These are phyloP conservation scores for Physella acuta DNA, from an alignment of 1,140 invertebrate genomes.

Conservation along the genomic window DNA sequence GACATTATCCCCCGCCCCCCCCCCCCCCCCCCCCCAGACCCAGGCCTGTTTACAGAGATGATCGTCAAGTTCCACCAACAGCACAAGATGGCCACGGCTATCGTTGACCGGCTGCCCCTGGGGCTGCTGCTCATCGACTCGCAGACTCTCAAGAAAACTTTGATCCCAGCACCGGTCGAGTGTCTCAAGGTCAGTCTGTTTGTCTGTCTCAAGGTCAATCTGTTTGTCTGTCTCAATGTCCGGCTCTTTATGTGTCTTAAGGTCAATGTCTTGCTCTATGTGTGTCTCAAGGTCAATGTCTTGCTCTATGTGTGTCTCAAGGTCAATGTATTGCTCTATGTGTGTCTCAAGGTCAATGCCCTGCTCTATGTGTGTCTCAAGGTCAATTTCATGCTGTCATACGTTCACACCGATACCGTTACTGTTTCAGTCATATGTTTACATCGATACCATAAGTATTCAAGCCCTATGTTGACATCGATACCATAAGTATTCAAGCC, in stretches of 20 bases:
- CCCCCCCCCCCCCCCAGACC: slow-evolving; percentile 1
- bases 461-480: too few species aligned
- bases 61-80: slow-evolving; percentile 21
- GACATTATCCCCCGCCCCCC: not conserved
- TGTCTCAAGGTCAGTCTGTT: slow-evolving; percentile 20
- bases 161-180: slow-evolving; percentile 13
- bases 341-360: too few species aligned
- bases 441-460: too few species aligned
- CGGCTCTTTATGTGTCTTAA: not conserved
- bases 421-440: too few species aligned
- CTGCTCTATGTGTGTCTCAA: too few species aligned
- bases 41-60: slow-evolving; percentile 3
- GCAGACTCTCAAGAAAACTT: not conserved
- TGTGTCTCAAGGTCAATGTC: too few species aligned
- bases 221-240: slow-evolving; percentile 3
- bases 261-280: slow-evolving; percentile 1
- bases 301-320: too few species aligned
- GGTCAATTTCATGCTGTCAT: too few species aligned
- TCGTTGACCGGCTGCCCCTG: slow-evolving; percentile 7
- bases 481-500: too few species aligned
- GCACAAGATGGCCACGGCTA: slow-evolving; percentile 4
- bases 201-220: slow-evolving; percentile 7
- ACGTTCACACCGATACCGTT: too few species aligned
- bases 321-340: too few species aligned
- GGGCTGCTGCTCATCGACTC: slow-evolving; percentile 19